Base-by-base conservation (phyloP, 2,888 invertebrate genomes). In the Erebia ligea region DNA sequence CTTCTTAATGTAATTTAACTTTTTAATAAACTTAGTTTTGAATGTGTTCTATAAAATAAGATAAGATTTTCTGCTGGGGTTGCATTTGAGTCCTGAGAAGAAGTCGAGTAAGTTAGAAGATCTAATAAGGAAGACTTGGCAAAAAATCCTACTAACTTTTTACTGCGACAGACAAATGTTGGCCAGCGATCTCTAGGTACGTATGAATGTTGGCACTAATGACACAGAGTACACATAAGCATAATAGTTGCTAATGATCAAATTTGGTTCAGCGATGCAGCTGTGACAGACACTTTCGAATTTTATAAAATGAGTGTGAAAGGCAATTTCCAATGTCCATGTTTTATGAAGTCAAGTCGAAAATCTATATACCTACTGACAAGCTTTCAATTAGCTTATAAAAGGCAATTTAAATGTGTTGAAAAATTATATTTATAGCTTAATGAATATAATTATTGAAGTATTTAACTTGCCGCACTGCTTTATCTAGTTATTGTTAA, bases 1-100 rank as follows among this genome's bases (percentile, higher is more conserved):
- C 15, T 19, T 62, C 48, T 21, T 48, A 61, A 61, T 25, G 56
- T 15, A 57, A 25, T 62, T 48, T 21, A 61, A 61, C 45, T 19
- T 62, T 62, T 48, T 48, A 42, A 42, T 10, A 42, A 45, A 45
- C 21, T 62, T 62, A 21, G 15, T 62, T 48, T 45, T 15, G 45
- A 61, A 62, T 62, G 2, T 48, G 19, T 21, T 62, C 15, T 45
- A 19, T 42, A 45, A 25, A 62, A 45, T 61, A 62, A 48, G 15
- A 21, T 48, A 42, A 11, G 61, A 61, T 1, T 3, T 13, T 48
- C 4, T 17, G 42, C 61, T 42, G 19, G 19, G n/a, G 17, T 48
- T 15, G 17, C 48, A 62, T 45, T 62, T 13, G 17, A 34, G 34
- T 34, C 34, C 34, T 34, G 34, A 62, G 15, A 48, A n/a, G 62